These are phyloP conservation scores for Drosophila nr. medialis DNA, from an alignment of 2,888 invertebrate genomes.

Conservation along the genomic window DNA sequence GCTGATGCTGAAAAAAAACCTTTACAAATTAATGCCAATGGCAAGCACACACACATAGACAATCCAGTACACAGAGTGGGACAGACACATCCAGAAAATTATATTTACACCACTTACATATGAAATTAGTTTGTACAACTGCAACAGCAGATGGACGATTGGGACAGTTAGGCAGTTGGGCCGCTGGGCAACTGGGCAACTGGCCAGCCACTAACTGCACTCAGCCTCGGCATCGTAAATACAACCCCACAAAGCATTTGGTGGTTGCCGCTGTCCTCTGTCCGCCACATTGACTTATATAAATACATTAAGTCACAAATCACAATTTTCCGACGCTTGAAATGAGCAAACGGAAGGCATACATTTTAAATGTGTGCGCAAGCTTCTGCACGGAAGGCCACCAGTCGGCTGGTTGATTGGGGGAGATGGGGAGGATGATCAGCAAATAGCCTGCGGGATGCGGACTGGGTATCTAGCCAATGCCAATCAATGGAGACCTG, in stretches of 20 bases:
- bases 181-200: conserved; percentile 1
- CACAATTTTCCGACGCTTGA: conserved; percentile 80
- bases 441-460: conserved; percentile 71
- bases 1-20: conserved; percentile 52
- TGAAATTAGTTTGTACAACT: conserved; percentile 82
- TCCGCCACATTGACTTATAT: conserved; percentile 69
- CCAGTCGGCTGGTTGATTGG: conserved; percentile 2
- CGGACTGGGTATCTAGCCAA: conserved; percentile 67
- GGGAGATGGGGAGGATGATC: conserved; percentile 8
- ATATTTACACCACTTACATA: conserved; percentile 82
- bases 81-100: conserved; percentile 76
- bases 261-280: conserved; percentile 8
- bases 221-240: conserved; percentile 9
- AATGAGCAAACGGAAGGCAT: conserved; percentile 78
- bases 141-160: conserved; percentile 41
- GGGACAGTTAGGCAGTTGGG: conserved; percentile 24
- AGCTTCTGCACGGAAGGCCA: conserved; percentile 41
- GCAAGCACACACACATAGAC: conserved; percentile 33
- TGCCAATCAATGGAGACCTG: conserved; percentile 65
- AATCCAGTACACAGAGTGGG: conserved; percentile 41
- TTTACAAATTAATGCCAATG: conserved; percentile 75
- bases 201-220: conserved; percentile 27
- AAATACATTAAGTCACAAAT: conserved; percentile 83
- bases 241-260: conserved; percentile 36
- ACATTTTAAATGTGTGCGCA: conserved; percentile 73